Base-by-base conservation (phyloP, 2,797 vertebrate species). In the Cirrhinus mrigala region DNA sequence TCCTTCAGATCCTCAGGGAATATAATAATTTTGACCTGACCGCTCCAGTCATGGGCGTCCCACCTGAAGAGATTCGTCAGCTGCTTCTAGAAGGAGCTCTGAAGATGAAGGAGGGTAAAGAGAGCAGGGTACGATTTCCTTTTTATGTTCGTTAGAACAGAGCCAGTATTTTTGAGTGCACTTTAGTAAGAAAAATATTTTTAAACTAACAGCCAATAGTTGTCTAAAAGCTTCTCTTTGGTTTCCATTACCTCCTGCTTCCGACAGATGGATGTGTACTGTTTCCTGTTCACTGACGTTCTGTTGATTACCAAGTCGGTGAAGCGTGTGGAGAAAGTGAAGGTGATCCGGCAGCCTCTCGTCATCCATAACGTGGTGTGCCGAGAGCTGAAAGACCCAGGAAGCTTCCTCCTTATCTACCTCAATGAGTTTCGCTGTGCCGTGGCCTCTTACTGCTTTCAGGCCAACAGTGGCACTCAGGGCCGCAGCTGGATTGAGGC, bases 221-320 rank as follows among this genome's bases (percentile, higher is more conserved):
- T 62, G 66, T 37, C 70, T 75, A 29, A 77, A 81, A 44, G 54
- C 40, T 44, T 84, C 40, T 75, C 58, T 54, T 12, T 22, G 12
- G 12, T 75, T 70, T 82, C 78, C 56, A 44, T 79, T 75, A 79
- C 52, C 75, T 75, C 48, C 68, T 75, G 50, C 70, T 71, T 70
- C 73, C 62, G 62, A 8, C 86, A 99, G 98, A 96, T 98, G 97
- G 98, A 99, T 0, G 98, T 99, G 68, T 96, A 99, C 90, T 99
- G 98, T 88, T 98, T 99, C 93, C 96, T 99, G 83, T 99, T 99
- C 94, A 99, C 98, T 0, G 98, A 99, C 90, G 92, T 98, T 85
- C 95, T 99, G 91, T 94, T 99, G 89, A 97, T 99, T 87, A 98
- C 98, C 73, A 99, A 99, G 87, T 93, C 97, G 0, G 96, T 97